A percentile compares a stretch with the other conserved stretches of the same genome.
Conservation (phyloP, 2,888 invertebrate species). For the Cheilosia impressa region DNA sequence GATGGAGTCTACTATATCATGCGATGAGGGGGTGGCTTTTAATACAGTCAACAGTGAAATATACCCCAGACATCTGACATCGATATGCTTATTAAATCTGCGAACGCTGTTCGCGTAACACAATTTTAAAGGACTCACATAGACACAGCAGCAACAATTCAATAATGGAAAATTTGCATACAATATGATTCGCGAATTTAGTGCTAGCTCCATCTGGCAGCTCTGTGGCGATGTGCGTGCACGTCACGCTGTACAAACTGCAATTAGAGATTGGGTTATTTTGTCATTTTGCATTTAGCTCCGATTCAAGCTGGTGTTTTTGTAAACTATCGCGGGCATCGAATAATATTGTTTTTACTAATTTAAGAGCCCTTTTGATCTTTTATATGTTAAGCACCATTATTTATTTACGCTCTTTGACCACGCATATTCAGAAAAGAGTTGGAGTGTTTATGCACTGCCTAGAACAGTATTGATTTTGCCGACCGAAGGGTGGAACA, state of each 20-base stretch:
- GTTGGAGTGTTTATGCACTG: too few species aligned
- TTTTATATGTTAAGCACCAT: too few species aligned
- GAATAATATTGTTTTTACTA: neutral
- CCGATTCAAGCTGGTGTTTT: neutral
- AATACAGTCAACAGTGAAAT: conserved; percentile 8
- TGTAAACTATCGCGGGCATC: neutral
- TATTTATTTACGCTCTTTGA: neutral
- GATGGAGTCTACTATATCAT: neutral
- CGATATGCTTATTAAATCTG: conserved; percentile 60
- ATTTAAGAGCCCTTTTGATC: too few species aligned
- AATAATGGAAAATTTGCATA: conserved; percentile 27
- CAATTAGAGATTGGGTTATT: conserved; percentile 14
- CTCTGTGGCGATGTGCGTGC: neutral
- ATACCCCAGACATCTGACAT: conserved; percentile 8
- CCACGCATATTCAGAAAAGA: too few species aligned
- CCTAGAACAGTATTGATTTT: too few species aligned
- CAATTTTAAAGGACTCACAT: conserved; percentile 29
- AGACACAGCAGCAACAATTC: conserved; percentile 21
- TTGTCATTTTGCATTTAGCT: conserved; percentile 5
- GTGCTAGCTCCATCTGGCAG: neutral
- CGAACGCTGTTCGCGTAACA: conserved; percentile 27
- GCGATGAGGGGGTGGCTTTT: too few species aligned
- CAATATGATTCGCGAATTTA: conserved; percentile 36
- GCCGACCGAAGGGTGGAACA: too few species aligned
- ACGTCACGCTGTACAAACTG: neutral